Conservation (phyloP, 2,797 vertebrate genomes). For the Amblyraja radiata region DNA sequence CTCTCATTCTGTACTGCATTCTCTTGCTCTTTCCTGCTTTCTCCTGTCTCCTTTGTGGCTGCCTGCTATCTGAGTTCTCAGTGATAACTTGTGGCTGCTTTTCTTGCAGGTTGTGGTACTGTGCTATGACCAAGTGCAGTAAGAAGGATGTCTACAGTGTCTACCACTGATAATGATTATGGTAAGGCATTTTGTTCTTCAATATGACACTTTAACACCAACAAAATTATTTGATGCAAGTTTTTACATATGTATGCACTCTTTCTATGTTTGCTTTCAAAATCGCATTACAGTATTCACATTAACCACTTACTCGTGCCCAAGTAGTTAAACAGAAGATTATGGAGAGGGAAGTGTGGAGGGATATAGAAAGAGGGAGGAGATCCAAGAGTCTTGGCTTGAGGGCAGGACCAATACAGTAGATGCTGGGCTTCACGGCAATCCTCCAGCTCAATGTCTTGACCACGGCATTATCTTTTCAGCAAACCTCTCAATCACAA, state of each 20-base stretch:
- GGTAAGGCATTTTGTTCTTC: slow-evolving; percentile 52
- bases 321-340: too few relatives aligned
- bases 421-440: too few relatives aligned
- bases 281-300: background rate
- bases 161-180: slow-evolving; percentile 72
- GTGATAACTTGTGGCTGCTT: slow-evolving; percentile 34
- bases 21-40: slow-evolving; percentile 23
- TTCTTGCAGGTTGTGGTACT: slow-evolving; percentile 54
- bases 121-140: slow-evolving; percentile 72
- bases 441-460: too few relatives aligned
- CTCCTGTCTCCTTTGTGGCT: background rate
- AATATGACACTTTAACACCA: background rate
- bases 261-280: background rate
- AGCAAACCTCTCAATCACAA: too few relatives aligned
- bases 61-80: background rate
- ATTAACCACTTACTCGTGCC: too few relatives aligned
- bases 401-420: too few relatives aligned
- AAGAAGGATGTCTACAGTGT: slow-evolving; percentile 72
- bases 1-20: slow-evolving; percentile 47
- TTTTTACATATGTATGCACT: background rate
- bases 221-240: background rate
- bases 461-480: too few relatives aligned
- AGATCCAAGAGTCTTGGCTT: too few relatives aligned
- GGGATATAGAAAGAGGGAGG: too few relatives aligned
- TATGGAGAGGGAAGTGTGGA: too few relatives aligned